A percentile compares a stretch with the other conserved stretches of the same genome.
These are phyloP conservation scores for Gryllus longicercus DNA, from an alignment of 2,888 invertebrate species.

Conservation along the genomic window DNA sequence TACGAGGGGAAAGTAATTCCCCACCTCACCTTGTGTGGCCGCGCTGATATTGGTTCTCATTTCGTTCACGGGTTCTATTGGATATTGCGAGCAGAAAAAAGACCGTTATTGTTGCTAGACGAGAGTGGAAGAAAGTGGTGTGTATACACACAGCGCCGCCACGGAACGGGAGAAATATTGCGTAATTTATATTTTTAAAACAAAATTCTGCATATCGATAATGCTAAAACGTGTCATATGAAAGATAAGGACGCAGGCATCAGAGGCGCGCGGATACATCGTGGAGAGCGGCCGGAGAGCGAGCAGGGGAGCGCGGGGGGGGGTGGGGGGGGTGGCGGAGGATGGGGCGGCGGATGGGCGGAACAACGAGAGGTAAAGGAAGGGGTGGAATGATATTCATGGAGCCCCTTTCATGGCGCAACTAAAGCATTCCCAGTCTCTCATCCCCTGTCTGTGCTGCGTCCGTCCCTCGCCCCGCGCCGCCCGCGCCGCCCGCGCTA, in stretches of 20 bases:
- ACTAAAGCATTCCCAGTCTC: conserved; percentile 32
- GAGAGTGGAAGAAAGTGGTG: background rate
- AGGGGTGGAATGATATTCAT: conserved; percentile 17
- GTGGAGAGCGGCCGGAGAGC: background rate
- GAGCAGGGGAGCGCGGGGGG: background rate
- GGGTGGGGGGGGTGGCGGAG: background rate
- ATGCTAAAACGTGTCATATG: background rate
- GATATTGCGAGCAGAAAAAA: conserved; percentile 2
- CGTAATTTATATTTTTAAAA: background rate
- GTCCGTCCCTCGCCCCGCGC: background rate
- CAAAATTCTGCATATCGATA: conserved; percentile 17
- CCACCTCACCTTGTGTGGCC: background rate
- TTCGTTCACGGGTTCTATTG: conserved; percentile 8
- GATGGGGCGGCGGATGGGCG: background rate
- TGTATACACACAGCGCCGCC: background rate
- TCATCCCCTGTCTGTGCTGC: conserved; percentile 18
- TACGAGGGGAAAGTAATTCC: conserved; percentile 3
- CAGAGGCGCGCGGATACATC: background rate
- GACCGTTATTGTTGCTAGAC: background rate
- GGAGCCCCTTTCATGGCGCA: conserved; percentile 12
- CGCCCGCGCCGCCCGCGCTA: background rate
- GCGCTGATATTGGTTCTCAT: conserved; percentile 11
- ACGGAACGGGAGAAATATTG: background rate
- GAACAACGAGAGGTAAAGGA: conserved; percentile 17
- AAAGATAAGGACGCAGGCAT: background rate